Base-by-base conservation (phyloP, 2,888 invertebrate genomes). In the Drosophila prostipennis region DNA sequence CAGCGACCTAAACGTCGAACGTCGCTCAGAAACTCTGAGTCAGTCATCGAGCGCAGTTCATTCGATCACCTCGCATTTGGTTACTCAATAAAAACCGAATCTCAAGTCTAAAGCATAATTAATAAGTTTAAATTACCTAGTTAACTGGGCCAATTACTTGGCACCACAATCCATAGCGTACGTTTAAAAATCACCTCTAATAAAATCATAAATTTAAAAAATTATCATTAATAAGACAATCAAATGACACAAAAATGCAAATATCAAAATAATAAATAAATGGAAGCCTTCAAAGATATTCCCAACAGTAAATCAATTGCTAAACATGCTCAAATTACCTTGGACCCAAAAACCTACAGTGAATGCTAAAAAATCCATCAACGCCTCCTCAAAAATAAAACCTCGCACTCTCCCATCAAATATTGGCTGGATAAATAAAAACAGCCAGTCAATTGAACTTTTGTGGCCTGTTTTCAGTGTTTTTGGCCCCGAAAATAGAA, bases 31-130 rank as follows among this genome's bases (percentile, higher is more conserved):
- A 16, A 36, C 39, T 61, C 73, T 84, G 87, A 90, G 77, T 90
- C 91, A 90, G 90, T 90, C 89, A 76, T 74, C 39, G 73, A 88
- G 77, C 85, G 77, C 78, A 79, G 83, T 77, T 89, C 80, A 79
- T 78, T 68, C 71, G 51, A 86, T 70, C 84, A 78, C 83, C 48
- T 67, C 55, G 59, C 43, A 10, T 29, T 23, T 23, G 7, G 34
- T 34, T 34, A 19, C 16, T 1, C 4, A 8, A 6, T 29, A 5
- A 19, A 53, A 57, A 14, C 26, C 11, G 11, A 32, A 39, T 29
- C 6, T 13, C 4, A 19, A 29, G 13, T 23, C 14, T 13, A 19
- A 19, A 19, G 19, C 19, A 19, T 19, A 23, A 7, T 46, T 59
- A 19, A 36, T 14, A 26, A 10, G 29, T 14, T 46, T 14, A 2